Percentiles rank a stretch among this genome's conserved stretches.
Evolutionary conservation across 2,113 vertebrate species (phyloP).

Genomic region (Parotia lawesii): DNA sequence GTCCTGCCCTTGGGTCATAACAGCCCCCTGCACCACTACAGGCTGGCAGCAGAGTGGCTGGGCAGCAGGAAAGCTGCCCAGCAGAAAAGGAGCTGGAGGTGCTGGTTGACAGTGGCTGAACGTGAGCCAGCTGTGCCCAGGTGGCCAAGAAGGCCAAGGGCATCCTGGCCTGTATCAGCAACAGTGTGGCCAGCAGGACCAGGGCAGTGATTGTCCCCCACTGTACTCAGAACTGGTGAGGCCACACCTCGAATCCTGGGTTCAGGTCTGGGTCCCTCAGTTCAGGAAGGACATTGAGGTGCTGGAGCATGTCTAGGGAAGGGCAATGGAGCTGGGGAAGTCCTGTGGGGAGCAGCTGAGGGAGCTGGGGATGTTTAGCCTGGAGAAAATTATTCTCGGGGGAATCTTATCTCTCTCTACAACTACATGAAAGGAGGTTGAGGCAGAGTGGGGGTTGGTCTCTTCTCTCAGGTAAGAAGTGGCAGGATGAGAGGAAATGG

Average conservation of each 20-base stretch:
- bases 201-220: not conserved
- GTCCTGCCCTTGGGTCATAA: not conserved
- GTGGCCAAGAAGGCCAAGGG: not conserved
- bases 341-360: rapidly evolving
- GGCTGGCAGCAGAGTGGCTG: not conserved
- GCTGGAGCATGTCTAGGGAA: not conserved
- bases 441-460: not conserved
- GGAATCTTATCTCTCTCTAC: rapidly evolving
- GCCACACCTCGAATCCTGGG: rapidly evolving
- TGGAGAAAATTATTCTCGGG: not conserved
- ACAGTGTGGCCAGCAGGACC: not conserved
- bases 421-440: not conserved
- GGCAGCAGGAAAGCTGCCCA: not conserved
- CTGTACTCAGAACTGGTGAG: not conserved
- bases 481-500: not conserved
- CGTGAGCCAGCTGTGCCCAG: not conserved
- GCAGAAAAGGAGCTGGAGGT: not conserved
- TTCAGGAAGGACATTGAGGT: not conserved
- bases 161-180: not conserved
- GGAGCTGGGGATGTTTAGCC: not conserved
- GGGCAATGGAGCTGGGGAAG: not conserved
- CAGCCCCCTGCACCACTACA: rapidly evolving
- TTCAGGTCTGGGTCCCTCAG: not conserved
- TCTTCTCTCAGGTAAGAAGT: not conserved
- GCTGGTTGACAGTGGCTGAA: not conserved